Evolutionary conservation across 1,140 invertebrate species (phyloP), one percentile per base, ranked within the genome.

Genomic region (Papilio dardanus): DNA sequence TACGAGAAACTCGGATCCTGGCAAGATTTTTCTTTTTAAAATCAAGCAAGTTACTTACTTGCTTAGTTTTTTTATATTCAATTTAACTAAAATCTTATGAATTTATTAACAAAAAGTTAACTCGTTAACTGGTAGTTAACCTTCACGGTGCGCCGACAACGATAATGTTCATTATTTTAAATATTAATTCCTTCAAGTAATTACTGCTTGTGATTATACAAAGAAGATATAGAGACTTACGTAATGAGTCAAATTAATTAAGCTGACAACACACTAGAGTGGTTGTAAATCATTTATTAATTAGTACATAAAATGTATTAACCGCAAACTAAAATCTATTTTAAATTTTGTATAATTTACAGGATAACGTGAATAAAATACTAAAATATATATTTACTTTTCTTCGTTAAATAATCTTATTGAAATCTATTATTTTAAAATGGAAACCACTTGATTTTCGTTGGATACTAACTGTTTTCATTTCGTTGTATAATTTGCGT

Each of bases 91-190:
- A 24, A 24, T 10, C 21, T 54, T 54, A 54, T 3, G 2, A 6
- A 24, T 5, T 54, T 2, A 12, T 5, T 62, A 62, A 62, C 24
- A 62, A 62, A 62, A 62, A 62, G 54, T 62, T 10, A 21, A 62
- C 54, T 21, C n/a, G 46, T 50, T 50, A 50, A n/a, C 46, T 7
- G 24, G 8, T 12, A 19, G 42, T 62, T 62, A 28, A 62, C 54
- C 54, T 62, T 62, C 54, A 62, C 54, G 54, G 54, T 62, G 54
- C 54, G 54, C 54, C 54, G 30, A 28, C 54, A 58, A 62, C 54
- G 24, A 62, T 62, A 62, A 62, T 62, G 54, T 30, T 28, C 54
- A 24, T 62, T 62, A 62, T 62, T 62, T 62, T 62, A 62, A 62
- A 62, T 28, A 62, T 62, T 62, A 62, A 62, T 62, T 62, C 54